Percentiles rank a stretch among this genome's conserved stretches.
Conservation (phyloP, 1,140 invertebrate species). For the Sipha flava region DNA sequence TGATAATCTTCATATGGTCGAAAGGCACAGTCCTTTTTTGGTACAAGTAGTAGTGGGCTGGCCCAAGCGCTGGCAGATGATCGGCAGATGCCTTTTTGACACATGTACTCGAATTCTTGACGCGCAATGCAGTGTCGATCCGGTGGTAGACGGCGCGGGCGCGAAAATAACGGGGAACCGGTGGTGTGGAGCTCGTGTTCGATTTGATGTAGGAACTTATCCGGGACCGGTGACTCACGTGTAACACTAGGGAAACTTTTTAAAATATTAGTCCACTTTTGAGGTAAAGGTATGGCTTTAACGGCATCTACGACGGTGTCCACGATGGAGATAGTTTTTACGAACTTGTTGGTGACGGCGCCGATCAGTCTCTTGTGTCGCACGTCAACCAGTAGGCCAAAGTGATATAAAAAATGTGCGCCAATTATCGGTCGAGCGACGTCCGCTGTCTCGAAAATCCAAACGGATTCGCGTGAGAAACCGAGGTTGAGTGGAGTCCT, state of each 20-base stretch:
- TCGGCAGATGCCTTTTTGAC: slow-evolving; percentile 38
- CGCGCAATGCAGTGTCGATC: slow-evolving; percentile 37
- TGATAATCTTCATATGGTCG: too few species aligned
- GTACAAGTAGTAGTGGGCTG: too few species aligned
- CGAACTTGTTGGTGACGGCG: too few species aligned
- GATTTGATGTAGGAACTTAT: background rate
- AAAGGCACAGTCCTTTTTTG: too few species aligned
- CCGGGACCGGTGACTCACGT: background rate
- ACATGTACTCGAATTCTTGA: slow-evolving; percentile 40
- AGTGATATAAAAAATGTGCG: too few species aligned
- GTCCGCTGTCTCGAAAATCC: background rate
- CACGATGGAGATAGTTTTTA: background rate
- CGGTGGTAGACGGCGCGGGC: slow-evolving; percentile 42
- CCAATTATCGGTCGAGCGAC: background rate
- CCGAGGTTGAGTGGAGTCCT: background rate
- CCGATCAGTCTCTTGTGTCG: background rate
- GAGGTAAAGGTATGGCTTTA: background rate
- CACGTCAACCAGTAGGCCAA: background rate
- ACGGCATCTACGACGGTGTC: background rate
- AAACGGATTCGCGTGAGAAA: background rate
- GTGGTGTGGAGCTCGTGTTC: slow-evolving; percentile 33
- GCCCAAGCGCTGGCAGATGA: slow-evolving; percentile 43
- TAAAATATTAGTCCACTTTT: background rate
- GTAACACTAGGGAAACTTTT: background rate
- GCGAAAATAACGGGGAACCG: slow-evolving; percentile 42